Evolutionary conservation across 1,140 invertebrate species (phyloP).

Genomic region (Procambarus virginalis): DNA sequence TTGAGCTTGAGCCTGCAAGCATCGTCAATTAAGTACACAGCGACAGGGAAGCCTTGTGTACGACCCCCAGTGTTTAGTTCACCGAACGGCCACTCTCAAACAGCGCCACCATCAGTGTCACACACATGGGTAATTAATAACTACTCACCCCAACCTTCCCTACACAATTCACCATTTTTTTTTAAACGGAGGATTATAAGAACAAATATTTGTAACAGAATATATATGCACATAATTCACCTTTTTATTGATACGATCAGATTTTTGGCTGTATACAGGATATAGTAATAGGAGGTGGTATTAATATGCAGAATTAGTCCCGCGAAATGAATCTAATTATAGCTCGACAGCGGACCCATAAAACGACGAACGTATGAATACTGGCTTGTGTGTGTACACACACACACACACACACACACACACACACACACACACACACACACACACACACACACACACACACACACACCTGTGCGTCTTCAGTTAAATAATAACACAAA

Average conservation of each 20-base stretch:
- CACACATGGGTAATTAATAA: not conserved
- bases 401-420: not conserved
- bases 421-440: conserved; percentile 10
- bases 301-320: too few relatives aligned
- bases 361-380: not conserved
- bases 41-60: too few relatives aligned
- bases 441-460: too few relatives aligned
- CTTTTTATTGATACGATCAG: not conserved
- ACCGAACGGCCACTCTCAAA: not conserved
- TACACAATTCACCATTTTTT: not conserved
- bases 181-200: not conserved
- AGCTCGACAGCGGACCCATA: too few relatives aligned
- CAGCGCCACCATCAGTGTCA: not conserved
- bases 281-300: too few relatives aligned
- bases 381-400: not conserved
- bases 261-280: not conserved
- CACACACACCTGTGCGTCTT: too few relatives aligned
- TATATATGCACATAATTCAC: not conserved
- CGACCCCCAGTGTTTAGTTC: too few relatives aligned
- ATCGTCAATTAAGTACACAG: too few relatives aligned
- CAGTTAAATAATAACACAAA: too few relatives aligned
- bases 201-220: not conserved
- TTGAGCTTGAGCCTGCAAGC: too few relatives aligned
- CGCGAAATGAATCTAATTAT: too few relatives aligned
- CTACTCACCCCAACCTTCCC: not conserved